Conservation (phyloP, 1,140 invertebrate genomes). For the Caenorhabditis inopinata region DNA sequence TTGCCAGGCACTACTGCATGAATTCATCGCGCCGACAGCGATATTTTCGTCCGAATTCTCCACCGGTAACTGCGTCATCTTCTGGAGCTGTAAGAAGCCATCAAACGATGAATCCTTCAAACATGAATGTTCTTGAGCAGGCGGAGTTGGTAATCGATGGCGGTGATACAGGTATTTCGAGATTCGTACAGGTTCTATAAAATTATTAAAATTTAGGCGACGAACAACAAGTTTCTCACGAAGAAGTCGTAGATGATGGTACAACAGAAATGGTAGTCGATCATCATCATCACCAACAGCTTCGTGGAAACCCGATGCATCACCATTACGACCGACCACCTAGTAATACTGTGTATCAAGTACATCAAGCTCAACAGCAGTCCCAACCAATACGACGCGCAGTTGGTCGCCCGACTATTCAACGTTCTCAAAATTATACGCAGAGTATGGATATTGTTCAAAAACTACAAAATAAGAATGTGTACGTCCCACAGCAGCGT, state of each 20-base stretch:
- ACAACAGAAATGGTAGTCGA: background rate
- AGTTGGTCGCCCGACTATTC: background rate
- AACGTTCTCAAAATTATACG: background rate
- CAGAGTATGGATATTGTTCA: constrained; percentile 6
- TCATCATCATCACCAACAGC: background rate
- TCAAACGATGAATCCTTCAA: background rate
- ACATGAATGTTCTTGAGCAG: constrained; percentile 11
- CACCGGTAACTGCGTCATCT: background rate
- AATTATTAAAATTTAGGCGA: background rate
- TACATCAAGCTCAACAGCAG: background rate
- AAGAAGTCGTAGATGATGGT: constrained; percentile 10
- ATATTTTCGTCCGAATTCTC: constrained; percentile 7
- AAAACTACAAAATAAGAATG: constrained; percentile 15
- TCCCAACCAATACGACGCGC: background rate
- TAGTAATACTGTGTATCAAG: background rate
- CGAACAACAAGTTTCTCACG: background rate
- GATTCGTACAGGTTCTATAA: too few relatives aligned
- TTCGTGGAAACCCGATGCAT: background rate
- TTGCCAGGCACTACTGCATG: background rate
- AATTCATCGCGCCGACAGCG: background rate
- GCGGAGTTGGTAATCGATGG: constrained; percentile 19
- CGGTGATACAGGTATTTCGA: background rate
- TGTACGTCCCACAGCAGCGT: background rate
- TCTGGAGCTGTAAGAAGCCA: background rate
- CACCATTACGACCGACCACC: background rate